A percentile compares a stretch with the other conserved stretches of the same genome.
phyloP scores from a whole-genome alignment of 2,113 vertebrate genomes.

The Pteropus alecto region DNA sequence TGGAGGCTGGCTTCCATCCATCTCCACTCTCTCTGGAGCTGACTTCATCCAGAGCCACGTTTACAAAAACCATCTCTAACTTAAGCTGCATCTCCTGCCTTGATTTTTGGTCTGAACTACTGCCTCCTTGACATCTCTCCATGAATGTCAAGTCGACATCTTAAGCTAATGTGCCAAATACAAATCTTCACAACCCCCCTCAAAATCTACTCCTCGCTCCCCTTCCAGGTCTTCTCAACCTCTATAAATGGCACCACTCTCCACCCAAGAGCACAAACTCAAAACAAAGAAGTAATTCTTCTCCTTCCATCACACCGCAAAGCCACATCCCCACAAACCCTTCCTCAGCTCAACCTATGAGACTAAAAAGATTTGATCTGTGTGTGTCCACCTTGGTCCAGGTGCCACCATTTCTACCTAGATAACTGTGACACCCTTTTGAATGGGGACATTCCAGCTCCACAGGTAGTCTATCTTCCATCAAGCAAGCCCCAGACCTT shows the following conservation, averaged over 20 bases:
- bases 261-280: neutral
- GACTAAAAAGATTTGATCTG: rapidly evolving
- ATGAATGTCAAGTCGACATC: too few relatives aligned
- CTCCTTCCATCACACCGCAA: neutral
- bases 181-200: neutral
- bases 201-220: neutral
- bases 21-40: neutral
- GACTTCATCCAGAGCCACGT: neutral
- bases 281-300: neutral
- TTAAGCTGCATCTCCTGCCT: neutral
- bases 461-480: too few relatives aligned
- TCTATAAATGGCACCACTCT: neutral
- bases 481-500: neutral
- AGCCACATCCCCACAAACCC: neutral
- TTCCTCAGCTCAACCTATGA: neutral
- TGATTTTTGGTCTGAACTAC: neutral
- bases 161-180: neutral
- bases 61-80: too few relatives aligned
- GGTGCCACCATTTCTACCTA: neutral
- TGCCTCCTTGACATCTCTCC: neutral
- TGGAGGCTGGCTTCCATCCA: rapidly evolving
- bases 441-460: neutral
- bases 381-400: too few relatives aligned
- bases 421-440: neutral
- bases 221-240: neutral